phyloP scores from a whole-genome alignment of 2,888 invertebrate genomes.

The Rhingia campestris region DNA sequence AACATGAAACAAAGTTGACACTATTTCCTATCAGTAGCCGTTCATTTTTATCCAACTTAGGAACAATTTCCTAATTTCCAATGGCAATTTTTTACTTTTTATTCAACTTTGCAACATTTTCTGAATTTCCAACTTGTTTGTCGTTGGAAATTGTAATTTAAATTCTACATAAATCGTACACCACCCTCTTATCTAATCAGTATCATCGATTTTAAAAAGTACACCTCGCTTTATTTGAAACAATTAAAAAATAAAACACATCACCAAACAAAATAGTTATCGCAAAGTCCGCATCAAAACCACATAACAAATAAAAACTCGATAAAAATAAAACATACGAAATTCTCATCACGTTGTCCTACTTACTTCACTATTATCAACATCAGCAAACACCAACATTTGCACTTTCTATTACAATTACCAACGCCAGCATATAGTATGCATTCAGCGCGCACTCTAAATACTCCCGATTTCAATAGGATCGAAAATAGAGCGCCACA shows the following conservation, averaged over 20 bases:
- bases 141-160: too few species aligned
- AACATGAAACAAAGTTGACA: too few species aligned
- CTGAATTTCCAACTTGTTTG: too few species aligned
- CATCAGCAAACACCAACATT: slow-evolving; percentile 65
- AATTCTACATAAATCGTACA: not conserved
- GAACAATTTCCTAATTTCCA: too few species aligned
- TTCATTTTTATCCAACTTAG: too few species aligned
- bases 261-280: not conserved
- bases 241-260: not conserved
- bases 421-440: slow-evolving; percentile 37
- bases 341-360: slow-evolving; percentile 63
- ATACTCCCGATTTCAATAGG: slow-evolving; percentile 63
- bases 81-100: too few species aligned
- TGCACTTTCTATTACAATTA: slow-evolving; percentile 71
- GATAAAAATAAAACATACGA: not conserved
- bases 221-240: not conserved
- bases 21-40: too few species aligned
- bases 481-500: slow-evolving; percentile 59
- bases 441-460: slow-evolving; percentile 57
- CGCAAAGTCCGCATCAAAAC: not conserved
- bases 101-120: too few species aligned
- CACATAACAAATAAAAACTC: slow-evolving; percentile 7
- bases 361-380: slow-evolving; percentile 67
- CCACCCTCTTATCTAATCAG: not conserved
- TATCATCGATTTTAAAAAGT: not conserved